Evolutionary conservation across 2,888 invertebrate species (phyloP).

Genomic region (Palloptera scutellata): DNA sequence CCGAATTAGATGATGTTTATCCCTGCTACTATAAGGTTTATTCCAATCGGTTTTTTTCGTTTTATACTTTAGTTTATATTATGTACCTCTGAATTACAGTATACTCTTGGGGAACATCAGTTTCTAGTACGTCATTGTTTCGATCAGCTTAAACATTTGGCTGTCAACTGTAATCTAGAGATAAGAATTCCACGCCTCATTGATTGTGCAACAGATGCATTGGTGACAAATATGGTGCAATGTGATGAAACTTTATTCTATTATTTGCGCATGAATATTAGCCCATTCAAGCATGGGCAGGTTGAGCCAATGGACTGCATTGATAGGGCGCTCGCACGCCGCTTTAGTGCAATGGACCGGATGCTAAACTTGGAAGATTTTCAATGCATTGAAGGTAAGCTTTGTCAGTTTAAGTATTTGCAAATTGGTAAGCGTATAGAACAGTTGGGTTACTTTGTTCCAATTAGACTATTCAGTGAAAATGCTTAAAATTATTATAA

Average conservation of each 20-base stretch:
- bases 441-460: too few species aligned
- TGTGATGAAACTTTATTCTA: conserved; percentile 42
- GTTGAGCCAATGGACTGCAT: conserved; percentile 51
- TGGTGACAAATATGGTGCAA: conserved; percentile 28
- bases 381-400: conserved; percentile 47
- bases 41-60: neutral
- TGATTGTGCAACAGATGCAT: conserved; percentile 29
- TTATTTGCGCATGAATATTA: conserved; percentile 55
- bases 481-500: too few species aligned
- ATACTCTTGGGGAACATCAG: conserved; percentile 48
- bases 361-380: conserved; percentile 54
- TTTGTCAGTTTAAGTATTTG: conserved; percentile 1
- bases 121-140: conserved; percentile 57
- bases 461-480: too few species aligned
- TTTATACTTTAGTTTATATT: neutral
- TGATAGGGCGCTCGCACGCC: conserved; percentile 48
- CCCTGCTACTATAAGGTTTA: conserved; percentile 60
- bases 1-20: conserved; percentile 50
- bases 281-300: conserved; percentile 49
- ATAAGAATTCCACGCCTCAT: conserved; percentile 46
- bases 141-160: conserved; percentile 52
- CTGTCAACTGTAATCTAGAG: conserved; percentile 47
- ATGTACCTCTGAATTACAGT: conserved; percentile 40
- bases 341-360: conserved; percentile 52
- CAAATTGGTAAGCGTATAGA: neutral